A percentile compares a stretch with the other conserved stretches of the same genome.
Evolutionary conservation across 2,888 invertebrate species (phyloP).

Genomic region (Acanthopleura granulata): DNA sequence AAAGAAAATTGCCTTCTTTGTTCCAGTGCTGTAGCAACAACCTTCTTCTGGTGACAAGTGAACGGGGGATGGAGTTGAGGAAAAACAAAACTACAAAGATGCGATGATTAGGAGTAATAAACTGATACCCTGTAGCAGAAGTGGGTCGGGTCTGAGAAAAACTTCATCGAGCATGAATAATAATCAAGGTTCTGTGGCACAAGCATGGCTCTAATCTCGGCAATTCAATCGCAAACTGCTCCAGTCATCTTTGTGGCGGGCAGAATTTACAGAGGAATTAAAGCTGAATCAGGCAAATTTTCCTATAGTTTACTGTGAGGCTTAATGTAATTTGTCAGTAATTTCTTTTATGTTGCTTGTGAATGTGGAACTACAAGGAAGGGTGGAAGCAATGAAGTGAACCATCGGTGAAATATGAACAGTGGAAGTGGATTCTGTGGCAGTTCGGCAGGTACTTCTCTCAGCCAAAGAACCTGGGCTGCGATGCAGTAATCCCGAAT

Average conservation of each 20-base stretch:
- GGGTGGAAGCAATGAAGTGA: not conserved
- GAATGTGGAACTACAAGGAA: not conserved
- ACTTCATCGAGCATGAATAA: constrained; percentile 14
- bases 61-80: not conserved
- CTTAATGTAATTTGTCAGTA: constrained; percentile 20
- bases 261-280: constrained; percentile 14
- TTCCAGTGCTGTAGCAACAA: not conserved
- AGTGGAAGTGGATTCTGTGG: not conserved
- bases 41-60: not conserved
- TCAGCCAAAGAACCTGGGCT: not conserved
- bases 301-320: constrained; percentile 7
- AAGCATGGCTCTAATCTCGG: constrained; percentile 14
- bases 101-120: constrained; percentile 11
- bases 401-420: not conserved
- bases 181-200: constrained; percentile 14
- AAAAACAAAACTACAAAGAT: constrained; percentile 18
- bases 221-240: constrained; percentile 15
- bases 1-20: constrained; percentile 11
- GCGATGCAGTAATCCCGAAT: not conserved
- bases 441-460: constrained; percentile 3
- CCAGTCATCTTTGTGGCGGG: constrained; percentile 11
- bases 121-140: constrained; percentile 1
- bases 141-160: not conserved
- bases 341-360: constrained; percentile 17
- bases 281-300: constrained; percentile 16